phyloP scores from a whole-genome alignment of 2,888 invertebrate species.

The Chrysopilus asiliformis region DNA sequence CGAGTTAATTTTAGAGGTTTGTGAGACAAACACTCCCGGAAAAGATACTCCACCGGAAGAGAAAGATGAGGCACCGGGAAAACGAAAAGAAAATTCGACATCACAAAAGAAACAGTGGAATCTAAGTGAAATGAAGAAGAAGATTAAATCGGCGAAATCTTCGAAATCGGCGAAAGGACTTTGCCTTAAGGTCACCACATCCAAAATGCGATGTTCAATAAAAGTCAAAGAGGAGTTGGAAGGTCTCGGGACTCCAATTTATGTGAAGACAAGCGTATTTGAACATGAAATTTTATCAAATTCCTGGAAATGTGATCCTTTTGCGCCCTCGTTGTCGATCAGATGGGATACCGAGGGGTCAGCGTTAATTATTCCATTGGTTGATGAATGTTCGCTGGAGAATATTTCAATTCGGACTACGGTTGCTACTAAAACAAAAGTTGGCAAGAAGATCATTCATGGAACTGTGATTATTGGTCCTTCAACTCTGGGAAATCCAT shows the following conservation, averaged over 20 bases:
- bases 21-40: slow-evolving; percentile 17
- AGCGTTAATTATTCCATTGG: slow-evolving; percentile 26
- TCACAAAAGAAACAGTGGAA: slow-evolving; percentile 19
- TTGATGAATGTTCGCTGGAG: slow-evolving; percentile 22
- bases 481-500: slow-evolving; percentile 17
- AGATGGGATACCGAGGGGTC: slow-evolving; percentile 47
- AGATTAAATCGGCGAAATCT: slow-evolving; percentile 22
- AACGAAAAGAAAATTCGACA: slow-evolving; percentile 1
- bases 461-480: slow-evolving; percentile 25
- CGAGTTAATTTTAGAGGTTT: slow-evolving; percentile 30
- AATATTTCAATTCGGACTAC: slow-evolving; percentile 28
- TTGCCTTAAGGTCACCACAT: slow-evolving; percentile 26
- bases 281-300: slow-evolving; percentile 47
- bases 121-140: slow-evolving; percentile 29
- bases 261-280: slow-evolving; percentile 62
- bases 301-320: slow-evolving; percentile 60
- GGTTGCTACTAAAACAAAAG: slow-evolving; percentile 32
- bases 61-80: neutral
- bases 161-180: slow-evolving; percentile 17
- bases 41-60: slow-evolving; percentile 6
- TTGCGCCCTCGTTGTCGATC: slow-evolving; percentile 61
- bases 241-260: slow-evolving; percentile 42
- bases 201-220: slow-evolving; percentile 33
- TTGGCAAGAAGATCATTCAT: slow-evolving; percentile 32
- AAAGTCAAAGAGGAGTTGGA: slow-evolving; percentile 36